Evolutionary conservation across 2,113 vertebrate species (phyloP), one percentile per base, ranked within the genome.

Genomic region (Panthera uncia): DNA sequence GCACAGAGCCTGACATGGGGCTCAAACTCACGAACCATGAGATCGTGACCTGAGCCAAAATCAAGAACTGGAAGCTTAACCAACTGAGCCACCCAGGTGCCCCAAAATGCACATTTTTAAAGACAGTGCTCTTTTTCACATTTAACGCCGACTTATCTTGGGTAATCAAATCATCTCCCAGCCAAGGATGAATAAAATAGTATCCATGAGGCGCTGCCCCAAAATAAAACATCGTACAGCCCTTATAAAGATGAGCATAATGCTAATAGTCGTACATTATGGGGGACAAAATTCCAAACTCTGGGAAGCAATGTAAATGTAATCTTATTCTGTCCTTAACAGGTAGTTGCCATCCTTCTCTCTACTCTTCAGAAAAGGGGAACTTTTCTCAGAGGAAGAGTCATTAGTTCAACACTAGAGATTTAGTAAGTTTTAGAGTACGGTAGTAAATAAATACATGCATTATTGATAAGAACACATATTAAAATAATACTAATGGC

Each of bases 391-490:
- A 81, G n/a, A 25, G 57, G 23, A 69, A 16, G 21, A 63, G 13
- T 73, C 23, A 85, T 11, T 85, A 69, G 23, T 73, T 86, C 36
- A 96, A 15, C 50, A 7, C 76, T 65, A n/a, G 33, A 68, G 33
- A 65, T 85, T 65, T 80, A 80, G 65, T 83, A 95, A 48, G 12
- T 38, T 89, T 7, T 38, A 63, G 2, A 84, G 8, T 15, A 18
- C 74, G 23, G n/a, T 84, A 88, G 81, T 69, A 93, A 79, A 82
- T 82, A 96, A 90, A 91, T 48, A 33, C 23, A 93, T 95, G n/a
- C n/a, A 93, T 88, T 88, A 97, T 96, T 96, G 89, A 96, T 63
- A 87, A 73, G 68, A 88, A 79, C 55, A 71, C 31, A 91, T 38
- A 83, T 68, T 92, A 89, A 95, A 86, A 73, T 84, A 83, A 76